Conservation (phyloP, 1,140 invertebrate genomes). For the Charaxes varanes region DNA sequence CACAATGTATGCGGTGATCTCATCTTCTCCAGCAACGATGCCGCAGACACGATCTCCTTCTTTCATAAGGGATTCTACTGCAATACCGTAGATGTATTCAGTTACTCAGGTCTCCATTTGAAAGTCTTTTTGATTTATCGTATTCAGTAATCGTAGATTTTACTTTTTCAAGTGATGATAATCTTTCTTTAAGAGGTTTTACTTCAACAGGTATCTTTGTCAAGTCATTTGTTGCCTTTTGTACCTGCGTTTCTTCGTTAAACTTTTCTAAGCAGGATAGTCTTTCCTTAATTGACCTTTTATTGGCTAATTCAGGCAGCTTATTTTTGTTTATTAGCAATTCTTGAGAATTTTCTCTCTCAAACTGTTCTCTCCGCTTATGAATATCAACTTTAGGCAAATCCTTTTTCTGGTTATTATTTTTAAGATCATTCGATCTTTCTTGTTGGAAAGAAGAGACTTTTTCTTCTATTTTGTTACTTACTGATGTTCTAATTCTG, state of each 20-base stretch:
- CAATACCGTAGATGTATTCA: too few species aligned
- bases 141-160: constrained; percentile 57
- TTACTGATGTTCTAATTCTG: constrained; percentile 63
- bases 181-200: constrained; percentile 77
- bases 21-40: too few species aligned
- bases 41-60: too few species aligned
- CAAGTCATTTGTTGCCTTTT: constrained; percentile 60
- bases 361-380: constrained; percentile 88
- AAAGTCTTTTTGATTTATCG: constrained; percentile 66
- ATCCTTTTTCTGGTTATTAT: constrained; percentile 73
- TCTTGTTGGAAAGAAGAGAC: constrained; percentile 70
- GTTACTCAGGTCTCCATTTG: constrained; percentile 70
- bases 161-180: constrained; percentile 78
- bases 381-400: constrained; percentile 87
- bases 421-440: constrained; percentile 51
- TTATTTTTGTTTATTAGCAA: constrained; percentile 64
- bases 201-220: constrained; percentile 77
- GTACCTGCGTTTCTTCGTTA: constrained; percentile 57
- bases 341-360: constrained; percentile 76
- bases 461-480: constrained; percentile 73
- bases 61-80: too few species aligned
- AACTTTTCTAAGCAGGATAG: constrained; percentile 79
- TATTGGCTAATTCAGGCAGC: constrained; percentile 76
- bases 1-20: too few species aligned
- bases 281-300: constrained; percentile 82